Percentiles rank a stretch among this genome's conserved stretches.
Conservation (phyloP, 2,113 vertebrate species). For the Fulmarus glacialis region DNA sequence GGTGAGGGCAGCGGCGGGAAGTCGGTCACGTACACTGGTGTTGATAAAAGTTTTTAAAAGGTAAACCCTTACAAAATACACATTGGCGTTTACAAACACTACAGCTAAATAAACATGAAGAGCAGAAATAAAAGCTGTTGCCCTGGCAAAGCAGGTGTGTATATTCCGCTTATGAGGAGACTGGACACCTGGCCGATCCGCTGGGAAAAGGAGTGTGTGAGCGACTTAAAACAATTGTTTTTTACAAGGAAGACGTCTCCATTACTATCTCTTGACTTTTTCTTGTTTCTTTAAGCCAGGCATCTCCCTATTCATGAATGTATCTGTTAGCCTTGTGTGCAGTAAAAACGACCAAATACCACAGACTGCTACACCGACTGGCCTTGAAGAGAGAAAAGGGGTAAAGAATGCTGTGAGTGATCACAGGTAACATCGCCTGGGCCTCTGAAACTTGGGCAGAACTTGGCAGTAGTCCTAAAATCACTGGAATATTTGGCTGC, state of each 20-base stretch:
- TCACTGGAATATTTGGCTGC: background rate
- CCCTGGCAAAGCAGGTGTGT: background rate
- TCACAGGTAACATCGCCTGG: background rate
- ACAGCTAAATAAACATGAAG: background rate
- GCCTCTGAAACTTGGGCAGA: background rate
- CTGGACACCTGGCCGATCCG: accelerated
- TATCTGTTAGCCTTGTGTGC: background rate
- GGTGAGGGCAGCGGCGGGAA: accelerated
- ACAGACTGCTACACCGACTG: background rate
- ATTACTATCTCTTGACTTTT: accelerated
- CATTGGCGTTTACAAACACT: accelerated
- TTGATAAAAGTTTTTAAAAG: accelerated
- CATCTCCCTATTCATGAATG: background rate
- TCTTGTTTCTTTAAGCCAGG: background rate
- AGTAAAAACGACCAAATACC: background rate
- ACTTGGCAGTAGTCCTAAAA: background rate
- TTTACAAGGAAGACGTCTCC: accelerated
- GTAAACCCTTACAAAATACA: background rate
- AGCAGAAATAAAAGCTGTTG: background rate
- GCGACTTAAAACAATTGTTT: background rate
- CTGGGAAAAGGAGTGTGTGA: background rate
- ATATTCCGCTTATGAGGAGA: accelerated
- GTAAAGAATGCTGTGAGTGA: background rate
- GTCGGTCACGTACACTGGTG: accelerated
- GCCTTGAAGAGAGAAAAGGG: background rate